Base-by-base conservation (phyloP, 30 jellyfish, hydroid and myxozoan species). In the Catostylus mosaicus region DNA sequence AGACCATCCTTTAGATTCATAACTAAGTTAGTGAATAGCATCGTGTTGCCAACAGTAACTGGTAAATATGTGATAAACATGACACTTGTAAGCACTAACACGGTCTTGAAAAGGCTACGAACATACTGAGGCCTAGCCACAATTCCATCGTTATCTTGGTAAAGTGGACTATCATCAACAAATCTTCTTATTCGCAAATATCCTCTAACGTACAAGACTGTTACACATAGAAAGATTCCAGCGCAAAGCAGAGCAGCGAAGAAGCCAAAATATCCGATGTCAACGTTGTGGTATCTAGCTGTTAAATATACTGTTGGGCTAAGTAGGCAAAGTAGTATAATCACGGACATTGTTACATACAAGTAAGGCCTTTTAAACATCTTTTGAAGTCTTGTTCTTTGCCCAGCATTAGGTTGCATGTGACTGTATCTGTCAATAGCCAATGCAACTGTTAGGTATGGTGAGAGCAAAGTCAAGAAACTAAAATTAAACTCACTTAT, bases 341-440 rank as follows among this genome's bases (percentile, higher is more conserved):
- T 43, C 12, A 43, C 12, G 8, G 16, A 6, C 8, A 43, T 16
- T 16, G 16, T 6, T 8, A 43, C 16, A 16, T 43, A 43, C 8
- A 6, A 6, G 12, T 16, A 43, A 43, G 56, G 56, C 16, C 56
- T 8, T 43, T 43, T 43, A 16, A 43, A 43, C 12, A 43, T 43
- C 56, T 16, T 43, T 8, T 43, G 56, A 43, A 43, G 56, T 43
- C 56, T 43, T 43, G 8, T 16, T 16, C 16, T 8, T 16, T 16
- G 12, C 16, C 8, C 56, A 6, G 56, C 12, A 8, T 61, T 34
- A n/a, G 74, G 74, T 36, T 61, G 6, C 74, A 61, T 61, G 40
- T 61, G 31, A 6, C 31, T 61, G 74, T 61, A 61, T 26, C 74
- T 3, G 40, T 61, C 74, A 20, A 61, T 23, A 18, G 74, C 74